phyloP scores from a whole-genome alignment of 2,888 invertebrate genomes.

The Tiliacea citrago region DNA sequence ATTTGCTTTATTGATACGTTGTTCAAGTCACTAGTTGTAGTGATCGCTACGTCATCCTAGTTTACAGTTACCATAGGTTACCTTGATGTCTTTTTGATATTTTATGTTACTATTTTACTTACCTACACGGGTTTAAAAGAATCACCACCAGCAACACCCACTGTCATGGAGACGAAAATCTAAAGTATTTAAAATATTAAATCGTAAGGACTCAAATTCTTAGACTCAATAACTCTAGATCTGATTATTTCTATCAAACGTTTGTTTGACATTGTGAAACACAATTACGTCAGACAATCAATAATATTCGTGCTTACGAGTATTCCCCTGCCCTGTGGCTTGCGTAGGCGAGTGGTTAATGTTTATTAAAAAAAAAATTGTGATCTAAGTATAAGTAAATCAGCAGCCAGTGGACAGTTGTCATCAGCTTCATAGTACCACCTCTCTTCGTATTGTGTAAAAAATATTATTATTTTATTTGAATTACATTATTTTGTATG shows the following conservation, averaged over 20 bases:
- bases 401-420: no score
- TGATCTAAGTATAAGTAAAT: background rate
- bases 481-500: no score
- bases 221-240: no score
- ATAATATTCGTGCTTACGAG: no score
- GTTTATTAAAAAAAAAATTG: background rate
- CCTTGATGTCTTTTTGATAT: background rate
- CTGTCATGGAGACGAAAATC: background rate
- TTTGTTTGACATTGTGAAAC: background rate
- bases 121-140: no score
- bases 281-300: background rate
- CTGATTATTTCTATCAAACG: background rate
- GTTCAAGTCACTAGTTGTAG: background rate
- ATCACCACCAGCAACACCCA: background rate
- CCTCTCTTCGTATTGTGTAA: no score
- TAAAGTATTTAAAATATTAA: background rate
- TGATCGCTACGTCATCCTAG: background rate
- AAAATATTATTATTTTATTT: no score
- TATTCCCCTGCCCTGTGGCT: background rate
- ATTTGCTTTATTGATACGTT: conserved; percentile 24
- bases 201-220: background rate
- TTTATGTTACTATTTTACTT: background rate
- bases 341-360: background rate
- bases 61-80: background rate
- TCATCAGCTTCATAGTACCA: no score